Conservation (phyloP, 2,888 invertebrate species). For the Oligia latruncula region DNA sequence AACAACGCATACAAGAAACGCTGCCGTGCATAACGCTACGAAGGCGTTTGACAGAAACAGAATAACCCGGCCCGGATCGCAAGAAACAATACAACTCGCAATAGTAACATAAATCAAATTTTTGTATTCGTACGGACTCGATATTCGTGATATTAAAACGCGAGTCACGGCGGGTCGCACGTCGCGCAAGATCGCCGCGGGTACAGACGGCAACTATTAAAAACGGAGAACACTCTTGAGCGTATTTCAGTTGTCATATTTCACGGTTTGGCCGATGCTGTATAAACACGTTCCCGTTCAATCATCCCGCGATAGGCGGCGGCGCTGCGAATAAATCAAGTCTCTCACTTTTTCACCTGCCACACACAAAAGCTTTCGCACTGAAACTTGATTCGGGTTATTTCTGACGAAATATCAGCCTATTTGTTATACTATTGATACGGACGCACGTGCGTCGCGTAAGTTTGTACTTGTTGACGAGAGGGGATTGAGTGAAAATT, state of each 20-base stretch:
- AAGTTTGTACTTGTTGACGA: constrained; percentile 89
- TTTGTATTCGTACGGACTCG: constrained; percentile 74
- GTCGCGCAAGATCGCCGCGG: constrained; percentile 70
- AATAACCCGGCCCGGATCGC: constrained; percentile 76
- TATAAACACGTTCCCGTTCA: constrained; percentile 89
- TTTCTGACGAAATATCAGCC: constrained; percentile 90
- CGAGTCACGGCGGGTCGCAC: constrained; percentile 73
- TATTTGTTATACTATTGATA: constrained; percentile 90
- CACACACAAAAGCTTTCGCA: constrained; percentile 89
- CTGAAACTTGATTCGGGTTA: constrained; percentile 90
- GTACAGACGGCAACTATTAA: constrained; percentile 67
- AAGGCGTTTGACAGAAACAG: constrained; percentile 82
- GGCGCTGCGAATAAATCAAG: constrained; percentile 89
- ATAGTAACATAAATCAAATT: constrained; percentile 84
- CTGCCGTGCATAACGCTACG: constrained; percentile 71
- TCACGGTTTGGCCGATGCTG: constrained; percentile 84
- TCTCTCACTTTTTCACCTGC: constrained; percentile 90
- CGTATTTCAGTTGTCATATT: constrained; percentile 87
- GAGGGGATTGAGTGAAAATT: constrained; percentile 89
- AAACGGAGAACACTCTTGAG: constrained; percentile 69
- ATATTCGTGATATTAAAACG: constrained; percentile 81
- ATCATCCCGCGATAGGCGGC: constrained; percentile 89
- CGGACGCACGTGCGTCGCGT: constrained; percentile 87
- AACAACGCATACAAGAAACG: constrained; percentile 72
- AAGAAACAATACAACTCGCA: constrained; percentile 82